phyloP scores from a whole-genome alignment of 2,113 vertebrate genomes.

The Sceloporus tristichus region DNA sequence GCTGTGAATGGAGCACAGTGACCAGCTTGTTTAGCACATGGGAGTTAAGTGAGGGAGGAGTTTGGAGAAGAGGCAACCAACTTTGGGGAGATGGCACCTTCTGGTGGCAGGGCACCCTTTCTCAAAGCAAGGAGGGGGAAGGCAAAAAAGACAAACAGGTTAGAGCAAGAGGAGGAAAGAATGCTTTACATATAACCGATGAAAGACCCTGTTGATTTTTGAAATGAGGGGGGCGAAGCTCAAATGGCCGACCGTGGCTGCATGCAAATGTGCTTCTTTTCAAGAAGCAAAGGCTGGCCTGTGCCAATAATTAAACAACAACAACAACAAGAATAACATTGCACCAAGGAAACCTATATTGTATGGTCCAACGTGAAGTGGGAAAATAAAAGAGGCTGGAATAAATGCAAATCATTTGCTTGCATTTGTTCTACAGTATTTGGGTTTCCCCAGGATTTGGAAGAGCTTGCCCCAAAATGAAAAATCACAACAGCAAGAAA shows the following conservation, averaged over 20 bases:
- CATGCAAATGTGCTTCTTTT: slow-evolving; percentile 9
- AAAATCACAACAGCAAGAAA: background rate
- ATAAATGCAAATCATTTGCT: background rate
- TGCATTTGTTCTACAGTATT: background rate
- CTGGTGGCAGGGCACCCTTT: slow-evolving; percentile 40
- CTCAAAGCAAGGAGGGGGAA: slow-evolving; percentile 24
- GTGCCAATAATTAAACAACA: background rate
- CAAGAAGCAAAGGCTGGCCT: background rate
- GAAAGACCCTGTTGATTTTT: slow-evolving; percentile 60
- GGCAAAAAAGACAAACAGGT: slow-evolving; percentile 28
- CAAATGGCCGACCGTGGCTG: background rate
- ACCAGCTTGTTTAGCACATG: slow-evolving; percentile 67
- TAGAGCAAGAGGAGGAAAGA: slow-evolving; percentile 38
- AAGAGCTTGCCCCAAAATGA: background rate
- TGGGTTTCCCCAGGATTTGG: background rate
- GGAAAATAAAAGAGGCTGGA: slow-evolving; percentile 14
- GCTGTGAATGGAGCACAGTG: slow-evolving; percentile 69
- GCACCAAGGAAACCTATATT: slow-evolving; percentile 31
- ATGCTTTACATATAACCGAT: slow-evolving; percentile 44
- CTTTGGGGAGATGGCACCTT: slow-evolving; percentile 45
- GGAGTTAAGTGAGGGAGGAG: background rate
- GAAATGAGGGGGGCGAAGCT: background rate
- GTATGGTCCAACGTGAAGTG: background rate
- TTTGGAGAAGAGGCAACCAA: background rate
- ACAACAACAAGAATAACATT: no score